These are phyloP conservation scores for Platynereis dumerilii DNA, from an alignment of 2,888 invertebrate species.

Conservation along the genomic window DNA sequence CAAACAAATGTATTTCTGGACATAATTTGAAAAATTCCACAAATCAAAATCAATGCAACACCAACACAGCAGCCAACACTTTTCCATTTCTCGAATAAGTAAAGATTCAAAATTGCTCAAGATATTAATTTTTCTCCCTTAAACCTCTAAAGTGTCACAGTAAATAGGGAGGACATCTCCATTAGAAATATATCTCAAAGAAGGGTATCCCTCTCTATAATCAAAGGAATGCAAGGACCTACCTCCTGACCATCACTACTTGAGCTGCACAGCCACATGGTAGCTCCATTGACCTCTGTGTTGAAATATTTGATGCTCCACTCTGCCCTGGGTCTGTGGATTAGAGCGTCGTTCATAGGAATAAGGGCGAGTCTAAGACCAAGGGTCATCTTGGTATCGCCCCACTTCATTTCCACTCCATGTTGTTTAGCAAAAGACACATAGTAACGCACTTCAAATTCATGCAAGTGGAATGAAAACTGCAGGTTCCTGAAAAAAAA, in stretches of 20 bases:
- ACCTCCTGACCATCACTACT: neutral
- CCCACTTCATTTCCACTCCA: constrained; percentile 67
- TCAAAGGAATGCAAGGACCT: too few species aligned
- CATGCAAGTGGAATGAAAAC: constrained; percentile 84
- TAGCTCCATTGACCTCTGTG: constrained; percentile 71
- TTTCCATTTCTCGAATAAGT: too few species aligned
- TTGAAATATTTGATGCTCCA: constrained; percentile 79
- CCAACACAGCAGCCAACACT: too few species aligned
- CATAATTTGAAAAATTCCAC: too few species aligned
- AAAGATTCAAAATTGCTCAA: too few species aligned
- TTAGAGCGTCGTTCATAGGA: constrained; percentile 79
- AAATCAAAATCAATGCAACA: too few species aligned
- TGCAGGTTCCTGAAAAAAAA: constrained; percentile 78
- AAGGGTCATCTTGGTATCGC: constrained; percentile 48
- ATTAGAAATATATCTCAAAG: too few species aligned
- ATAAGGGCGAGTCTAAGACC: constrained; percentile 65
- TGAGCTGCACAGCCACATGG: constrained; percentile 63
- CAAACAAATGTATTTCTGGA: too few species aligned
- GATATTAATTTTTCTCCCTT: too few species aligned
- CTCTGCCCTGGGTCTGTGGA: constrained; percentile 82
- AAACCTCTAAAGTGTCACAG: too few species aligned
- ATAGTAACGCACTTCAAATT: constrained; percentile 86
- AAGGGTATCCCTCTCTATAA: too few species aligned
- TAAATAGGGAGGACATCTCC: too few species aligned
- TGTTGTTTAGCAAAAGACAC: constrained; percentile 95